phyloP scores from a whole-genome alignment of 2,888 invertebrate genomes.

The Andrena bucephala region DNA sequence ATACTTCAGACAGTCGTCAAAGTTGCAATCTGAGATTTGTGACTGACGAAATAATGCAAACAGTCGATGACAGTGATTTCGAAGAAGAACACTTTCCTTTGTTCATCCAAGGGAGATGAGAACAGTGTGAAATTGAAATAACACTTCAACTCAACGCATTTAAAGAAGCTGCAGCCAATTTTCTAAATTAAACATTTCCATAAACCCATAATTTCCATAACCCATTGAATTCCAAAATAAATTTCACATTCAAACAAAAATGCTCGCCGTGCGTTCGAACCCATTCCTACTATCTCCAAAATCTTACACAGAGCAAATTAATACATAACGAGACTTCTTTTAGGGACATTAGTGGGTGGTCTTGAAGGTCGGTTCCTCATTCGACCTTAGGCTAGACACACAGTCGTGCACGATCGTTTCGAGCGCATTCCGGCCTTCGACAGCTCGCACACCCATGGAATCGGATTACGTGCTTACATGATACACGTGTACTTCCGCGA shows the following conservation, averaged over 20 bases:
- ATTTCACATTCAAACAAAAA: not conserved
- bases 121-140: too few species aligned
- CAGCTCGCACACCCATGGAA: slow-evolving; percentile 30
- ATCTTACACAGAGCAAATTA: too few species aligned
- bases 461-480: slow-evolving; percentile 53
- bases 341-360: not conserved
- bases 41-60: not conserved
- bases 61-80: not conserved
- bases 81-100: not conserved
- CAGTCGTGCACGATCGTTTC: slow-evolving; percentile 4
- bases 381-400: not conserved
- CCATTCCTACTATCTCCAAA: too few species aligned
- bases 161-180: too few species aligned
- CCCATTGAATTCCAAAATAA: not conserved
- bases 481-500: slow-evolving; percentile 62
- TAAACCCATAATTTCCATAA: too few species aligned
- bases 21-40: not conserved
- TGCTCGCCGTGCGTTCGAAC: not conserved
- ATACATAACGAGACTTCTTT: too few species aligned
- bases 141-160: too few species aligned
- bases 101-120: too few species aligned
- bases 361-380: not conserved
- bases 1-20: slow-evolving; percentile 25
- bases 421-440: slow-evolving; percentile 38
- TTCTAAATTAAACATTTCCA: too few species aligned